These are phyloP conservation scores for Orchesellides sinensis DNA, from an alignment of 2,888 invertebrate genomes.

Conservation along the genomic window DNA sequence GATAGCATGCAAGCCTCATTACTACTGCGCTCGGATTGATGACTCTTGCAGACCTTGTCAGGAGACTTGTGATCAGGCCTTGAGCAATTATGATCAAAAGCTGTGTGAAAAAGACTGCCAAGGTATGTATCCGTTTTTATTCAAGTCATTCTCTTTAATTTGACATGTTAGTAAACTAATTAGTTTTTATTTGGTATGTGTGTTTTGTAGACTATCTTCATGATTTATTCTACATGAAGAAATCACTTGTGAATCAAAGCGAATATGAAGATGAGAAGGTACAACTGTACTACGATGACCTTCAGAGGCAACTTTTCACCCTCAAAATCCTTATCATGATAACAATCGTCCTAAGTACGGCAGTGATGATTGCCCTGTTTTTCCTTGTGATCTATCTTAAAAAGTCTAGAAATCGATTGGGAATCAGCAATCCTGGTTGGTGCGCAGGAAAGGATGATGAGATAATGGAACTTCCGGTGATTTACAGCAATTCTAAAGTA, in stretches of 20 bases:
- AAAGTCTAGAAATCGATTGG: slow-evolving; percentile 39
- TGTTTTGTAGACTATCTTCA: slow-evolving; percentile 64
- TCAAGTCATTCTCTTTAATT: background rate
- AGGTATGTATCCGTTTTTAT: slow-evolving; percentile 20
- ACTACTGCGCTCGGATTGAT: slow-evolving; percentile 53
- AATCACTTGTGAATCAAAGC: slow-evolving; percentile 39
- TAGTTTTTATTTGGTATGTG: too few species aligned
- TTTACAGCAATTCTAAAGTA: slow-evolving; percentile 63
- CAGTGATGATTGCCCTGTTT: slow-evolving; percentile 38
- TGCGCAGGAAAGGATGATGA: slow-evolving; percentile 43
- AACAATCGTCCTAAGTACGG: slow-evolving; percentile 27
- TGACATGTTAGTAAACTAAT: background rate
- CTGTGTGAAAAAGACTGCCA: slow-evolving; percentile 63
- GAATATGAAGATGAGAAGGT: slow-evolving; percentile 40
- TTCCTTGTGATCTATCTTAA: slow-evolving; percentile 55
- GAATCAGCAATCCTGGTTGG: slow-evolving; percentile 33
- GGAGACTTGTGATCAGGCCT: slow-evolving; percentile 44
- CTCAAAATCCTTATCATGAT: slow-evolving; percentile 52
- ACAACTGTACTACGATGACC: slow-evolving; percentile 20
- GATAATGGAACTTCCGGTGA: slow-evolving; percentile 50
- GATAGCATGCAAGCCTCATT: slow-evolving; percentile 55
- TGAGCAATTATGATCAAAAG: slow-evolving; percentile 55
- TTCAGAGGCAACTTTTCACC: slow-evolving; percentile 45
- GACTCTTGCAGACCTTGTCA: slow-evolving; percentile 63
- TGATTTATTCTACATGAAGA: slow-evolving; percentile 60